Evolutionary conservation across 1,140 invertebrate species (phyloP).

Genomic region (Wasmannia auropunctata): DNA sequence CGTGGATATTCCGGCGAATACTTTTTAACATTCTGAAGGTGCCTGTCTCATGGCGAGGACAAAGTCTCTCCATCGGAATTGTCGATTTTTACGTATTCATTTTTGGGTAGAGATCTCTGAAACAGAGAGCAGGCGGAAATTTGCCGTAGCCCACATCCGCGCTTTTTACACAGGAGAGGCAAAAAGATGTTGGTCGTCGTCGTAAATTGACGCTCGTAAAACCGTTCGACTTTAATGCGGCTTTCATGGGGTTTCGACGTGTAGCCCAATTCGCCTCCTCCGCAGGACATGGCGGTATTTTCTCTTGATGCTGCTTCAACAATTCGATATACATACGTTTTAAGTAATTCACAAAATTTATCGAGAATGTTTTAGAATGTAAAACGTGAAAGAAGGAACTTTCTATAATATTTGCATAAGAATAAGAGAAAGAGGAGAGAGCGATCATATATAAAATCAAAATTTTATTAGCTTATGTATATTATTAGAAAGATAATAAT

Average conservation of each 20-base stretch:
- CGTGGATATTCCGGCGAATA: neutral
- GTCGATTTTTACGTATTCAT: slow-evolving; percentile 26
- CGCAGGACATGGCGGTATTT: neutral
- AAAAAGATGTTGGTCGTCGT: slow-evolving; percentile 25
- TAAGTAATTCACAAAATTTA: neutral
- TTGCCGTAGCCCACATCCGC: slow-evolving; percentile 13
- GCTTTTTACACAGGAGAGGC: slow-evolving; percentile 7
- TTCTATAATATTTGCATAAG: neutral
- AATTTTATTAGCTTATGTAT: neutral
- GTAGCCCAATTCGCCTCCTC: neutral
- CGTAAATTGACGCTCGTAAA: slow-evolving; percentile 47
- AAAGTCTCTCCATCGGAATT: neutral
- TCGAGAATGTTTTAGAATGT: neutral
- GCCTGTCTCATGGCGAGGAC: neutral
- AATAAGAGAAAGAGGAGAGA: neutral
- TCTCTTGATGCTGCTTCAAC: neutral
- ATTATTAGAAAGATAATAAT: neutral
- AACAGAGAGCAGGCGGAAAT: slow-evolving; percentile 9
- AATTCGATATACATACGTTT: neutral
- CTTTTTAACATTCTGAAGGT: neutral
- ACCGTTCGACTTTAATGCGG: slow-evolving; percentile 13
- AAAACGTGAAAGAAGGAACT: neutral
- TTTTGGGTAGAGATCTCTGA: slow-evolving; percentile 16
- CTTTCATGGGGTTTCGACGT: slow-evolving; percentile 11
- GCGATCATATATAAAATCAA: neutral